phyloP scores from a whole-genome alignment of 1,140 invertebrate genomes.

The Caenorhabditis latens region DNA sequence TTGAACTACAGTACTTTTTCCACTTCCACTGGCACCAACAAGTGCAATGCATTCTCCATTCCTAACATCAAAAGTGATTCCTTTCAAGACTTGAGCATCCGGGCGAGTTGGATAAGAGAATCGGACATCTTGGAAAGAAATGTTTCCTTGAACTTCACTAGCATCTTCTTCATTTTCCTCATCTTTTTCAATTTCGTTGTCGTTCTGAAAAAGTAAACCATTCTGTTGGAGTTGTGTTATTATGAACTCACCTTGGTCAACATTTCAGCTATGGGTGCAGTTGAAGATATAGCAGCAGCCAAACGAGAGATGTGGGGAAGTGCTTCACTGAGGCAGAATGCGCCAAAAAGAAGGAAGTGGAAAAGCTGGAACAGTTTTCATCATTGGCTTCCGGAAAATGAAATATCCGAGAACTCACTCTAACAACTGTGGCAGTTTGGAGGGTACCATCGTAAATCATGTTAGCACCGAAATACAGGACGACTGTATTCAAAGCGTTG shows the following conservation, averaged over 20 bases:
- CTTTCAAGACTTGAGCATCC: slow-evolving; percentile 82
- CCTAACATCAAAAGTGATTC: slow-evolving; percentile 84
- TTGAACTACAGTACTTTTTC: slow-evolving; percentile 79
- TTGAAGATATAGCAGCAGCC: slow-evolving; percentile 58
- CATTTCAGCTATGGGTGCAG: slow-evolving; percentile 64
- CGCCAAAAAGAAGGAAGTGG: slow-evolving; percentile 81
- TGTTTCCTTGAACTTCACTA: slow-evolving; percentile 73
- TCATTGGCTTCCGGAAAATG: too few species aligned
- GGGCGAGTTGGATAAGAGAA: slow-evolving; percentile 79
- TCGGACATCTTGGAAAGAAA: slow-evolving; percentile 77
- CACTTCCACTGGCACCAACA: slow-evolving; percentile 81
- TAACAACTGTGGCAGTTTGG: not conserved
- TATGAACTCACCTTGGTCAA: slow-evolving; percentile 56
- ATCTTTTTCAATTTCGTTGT: slow-evolving; percentile 78
- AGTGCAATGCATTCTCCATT: slow-evolving; percentile 91
- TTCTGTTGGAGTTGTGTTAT: not conserved
- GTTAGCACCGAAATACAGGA: slow-evolving; percentile 35
- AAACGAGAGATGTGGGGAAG: slow-evolving; percentile 53
- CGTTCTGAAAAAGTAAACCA: slow-evolving; percentile 62
- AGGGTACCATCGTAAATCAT: slow-evolving; percentile 19
- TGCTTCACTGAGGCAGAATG: slow-evolving; percentile 79
- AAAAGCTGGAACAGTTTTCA: not conserved
- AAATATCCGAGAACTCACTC: too few species aligned
- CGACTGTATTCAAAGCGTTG: slow-evolving; percentile 8
- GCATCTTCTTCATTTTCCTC: slow-evolving; percentile 69